phyloP scores from a whole-genome alignment of 2,113 vertebrate species.

The Nannospalax galili region DNA sequence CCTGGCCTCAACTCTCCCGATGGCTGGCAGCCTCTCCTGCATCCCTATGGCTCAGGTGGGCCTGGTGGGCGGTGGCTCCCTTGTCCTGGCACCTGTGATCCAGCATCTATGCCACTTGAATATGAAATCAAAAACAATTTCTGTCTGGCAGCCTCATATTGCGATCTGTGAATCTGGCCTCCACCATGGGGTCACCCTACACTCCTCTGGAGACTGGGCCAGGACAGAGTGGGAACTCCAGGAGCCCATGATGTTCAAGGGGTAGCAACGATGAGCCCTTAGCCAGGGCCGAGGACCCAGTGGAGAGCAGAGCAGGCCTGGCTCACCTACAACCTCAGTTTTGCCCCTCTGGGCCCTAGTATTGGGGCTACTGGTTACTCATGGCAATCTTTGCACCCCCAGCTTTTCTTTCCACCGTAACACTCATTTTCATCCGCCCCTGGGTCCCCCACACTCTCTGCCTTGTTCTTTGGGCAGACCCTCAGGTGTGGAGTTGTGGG shows the following conservation, averaged over 20 bases:
- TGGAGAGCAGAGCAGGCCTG: neutral
- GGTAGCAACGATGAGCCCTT: too few species aligned
- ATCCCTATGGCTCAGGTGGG: neutral
- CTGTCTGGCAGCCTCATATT: neutral
- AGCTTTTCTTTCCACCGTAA: rapidly evolving
- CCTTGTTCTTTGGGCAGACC: neutral
- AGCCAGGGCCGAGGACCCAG: neutral
- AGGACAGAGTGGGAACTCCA: rapidly evolving
- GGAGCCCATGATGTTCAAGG: neutral
- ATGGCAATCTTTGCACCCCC: neutral
- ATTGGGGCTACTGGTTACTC: neutral
- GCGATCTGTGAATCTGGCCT: neutral
- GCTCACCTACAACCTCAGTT: neutral
- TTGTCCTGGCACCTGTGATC: too few species aligned
- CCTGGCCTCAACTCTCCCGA: neutral
- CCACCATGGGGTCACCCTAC: rapidly evolving
- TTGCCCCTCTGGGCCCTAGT: rapidly evolving
- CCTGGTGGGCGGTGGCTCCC: neutral
- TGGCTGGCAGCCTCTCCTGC: rapidly evolving
- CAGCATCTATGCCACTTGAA: neutral
- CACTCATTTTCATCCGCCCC: neutral
- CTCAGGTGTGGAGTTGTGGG: neutral
- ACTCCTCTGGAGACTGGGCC: neutral
- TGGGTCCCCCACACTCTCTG: neutral
- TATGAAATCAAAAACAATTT: neutral